A percentile compares a stretch with the other conserved stretches of the same genome.
phyloP scores from a whole-genome alignment of 37 sponge, comb jelly and placozoan species.

The Diacarnus erythraeanus region DNA sequence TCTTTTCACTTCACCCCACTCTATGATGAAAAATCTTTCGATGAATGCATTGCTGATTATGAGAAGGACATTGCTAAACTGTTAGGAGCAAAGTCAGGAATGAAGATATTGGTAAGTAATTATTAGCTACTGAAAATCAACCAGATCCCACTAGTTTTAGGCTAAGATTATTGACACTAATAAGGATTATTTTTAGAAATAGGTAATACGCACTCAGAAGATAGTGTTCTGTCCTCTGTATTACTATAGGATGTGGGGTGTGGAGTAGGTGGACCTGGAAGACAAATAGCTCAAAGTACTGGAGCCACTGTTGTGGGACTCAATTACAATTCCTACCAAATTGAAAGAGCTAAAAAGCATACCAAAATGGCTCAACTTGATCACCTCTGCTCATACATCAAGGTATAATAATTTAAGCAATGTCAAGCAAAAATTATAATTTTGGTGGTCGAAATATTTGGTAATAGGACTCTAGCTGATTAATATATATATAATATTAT shows the following conservation, averaged over 20 bases:
- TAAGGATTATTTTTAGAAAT: neutral
- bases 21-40: constrained; percentile 35
- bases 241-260: constrained; percentile 70
- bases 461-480: too few species aligned
- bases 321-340: constrained; percentile 68
- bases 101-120: constrained; percentile 62
- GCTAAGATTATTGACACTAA: neutral
- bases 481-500: too few species aligned
- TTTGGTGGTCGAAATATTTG: too few species aligned
- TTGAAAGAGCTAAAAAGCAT: constrained; percentile 37
- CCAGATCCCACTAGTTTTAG: neutral
- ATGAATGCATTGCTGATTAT: constrained; percentile 36
- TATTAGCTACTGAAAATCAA: neutral
- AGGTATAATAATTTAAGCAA: constrained; percentile 3
- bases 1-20: constrained; percentile 76
- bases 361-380: constrained; percentile 37
- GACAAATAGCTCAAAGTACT: constrained; percentile 28
- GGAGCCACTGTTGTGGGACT: constrained; percentile 65
- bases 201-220: too few species aligned
- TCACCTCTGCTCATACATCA: constrained; percentile 15
- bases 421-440: too few species aligned
- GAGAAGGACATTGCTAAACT: constrained; percentile 34
- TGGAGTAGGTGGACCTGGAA: constrained; percentile 79
- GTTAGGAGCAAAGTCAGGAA: constrained; percentile 43
- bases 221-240: neutral